Base-by-base conservation (phyloP, 2,888 invertebrate species). In the Drosophila multiciliata region DNA sequence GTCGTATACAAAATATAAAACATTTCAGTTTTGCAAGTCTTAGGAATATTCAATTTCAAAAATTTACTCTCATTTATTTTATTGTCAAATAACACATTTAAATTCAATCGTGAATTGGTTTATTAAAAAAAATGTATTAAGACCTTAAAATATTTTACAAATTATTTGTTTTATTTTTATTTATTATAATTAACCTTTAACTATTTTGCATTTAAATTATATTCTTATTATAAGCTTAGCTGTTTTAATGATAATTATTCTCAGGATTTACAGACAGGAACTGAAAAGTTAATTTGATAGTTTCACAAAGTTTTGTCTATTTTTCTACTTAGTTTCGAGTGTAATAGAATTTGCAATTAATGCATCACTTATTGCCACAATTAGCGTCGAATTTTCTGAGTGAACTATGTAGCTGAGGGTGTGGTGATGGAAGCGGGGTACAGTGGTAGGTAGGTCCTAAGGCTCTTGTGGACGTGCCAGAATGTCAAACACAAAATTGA, bases 401-500 rank as follows among this genome's bases (percentile, higher is more conserved):
- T 32, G 52, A 57, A 26, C 35, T 42, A 35, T 20, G 17, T 1
- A 7, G 11, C 1, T 17, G 1, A 0, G 2, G 20, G 1, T 29
- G 5, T 2, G 29, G 1, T 29, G 6, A 29, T 4, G 29, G 35
- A 8, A 8, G 20, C 35, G 11, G 54, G n/a, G n/a, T 12, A 45
- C n/a, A 6, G 15, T 29, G 29, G 29, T 29, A 29, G 29, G 29
- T 54, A 12, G 7, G 26, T 55, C 1, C n/a, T 2, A 32, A 20
- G 38, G 42, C 50, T 35, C 20, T 40, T 33, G 52, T 57, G 61
- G 89, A 85, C 72, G 89, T 76, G 87, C 59, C 58, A 60, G 73
- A 80, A 70, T 85, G 84, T 81, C 80, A 85, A 77, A 76, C 69
- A 71, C 74, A 87, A 84, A 85, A 85, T 85, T 89, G 85, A 85